Percentiles rank a stretch among this genome's conserved stretches.
phyloP scores from a whole-genome alignment of 2,888 invertebrate genomes.

The Philopedon plagiatum region DNA sequence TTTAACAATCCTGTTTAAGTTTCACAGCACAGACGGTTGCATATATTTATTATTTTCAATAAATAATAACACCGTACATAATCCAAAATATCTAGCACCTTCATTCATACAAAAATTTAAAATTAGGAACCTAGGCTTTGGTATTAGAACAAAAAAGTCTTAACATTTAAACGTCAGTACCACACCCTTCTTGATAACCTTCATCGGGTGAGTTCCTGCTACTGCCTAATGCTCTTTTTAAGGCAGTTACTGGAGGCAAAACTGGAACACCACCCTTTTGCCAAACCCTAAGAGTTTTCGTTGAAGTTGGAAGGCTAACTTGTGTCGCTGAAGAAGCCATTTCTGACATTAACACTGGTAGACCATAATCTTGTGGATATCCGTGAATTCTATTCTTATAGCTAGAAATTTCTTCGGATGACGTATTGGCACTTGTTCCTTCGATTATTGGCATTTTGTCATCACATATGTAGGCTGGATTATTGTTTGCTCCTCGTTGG shows the following conservation, averaged over 20 bases:
- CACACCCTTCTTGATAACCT: conserved; percentile 93
- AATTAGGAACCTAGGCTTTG: conserved; percentile 58
- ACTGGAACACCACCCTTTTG: conserved; percentile 88
- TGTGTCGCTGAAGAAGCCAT: conserved; percentile 66
- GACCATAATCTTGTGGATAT: conserved; percentile 85
- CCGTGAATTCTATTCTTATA: conserved; percentile 68
- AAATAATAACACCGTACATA: conserved; percentile 24
- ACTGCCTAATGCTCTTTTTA: conserved; percentile 86
- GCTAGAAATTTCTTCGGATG: conserved; percentile 76
- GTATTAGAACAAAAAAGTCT: conserved; percentile 47
- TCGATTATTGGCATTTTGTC: conserved; percentile 83
- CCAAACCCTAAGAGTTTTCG: conserved; percentile 90
- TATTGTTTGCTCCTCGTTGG: conserved; percentile 72
- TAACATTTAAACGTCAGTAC: conserved; percentile 85
- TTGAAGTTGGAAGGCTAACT: conserved; percentile 72
- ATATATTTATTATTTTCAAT: conserved; percentile 12
- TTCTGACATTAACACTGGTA: conserved; percentile 75
- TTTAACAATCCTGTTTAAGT: conserved; percentile 35
- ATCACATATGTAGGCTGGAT: conserved; percentile 75
- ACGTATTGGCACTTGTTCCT: conserved; percentile 71
- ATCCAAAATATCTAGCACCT: conserved; percentile 38
- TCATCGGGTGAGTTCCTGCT: conserved; percentile 91
- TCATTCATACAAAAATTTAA: conserved; percentile 28
- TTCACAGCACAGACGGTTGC: conserved; percentile 56
- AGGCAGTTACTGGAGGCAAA: conserved; percentile 86